Percentiles rank a stretch among this genome's conserved stretches.
Conservation (phyloP, 2,797 vertebrate genomes). For the Xyrichtys novacula region DNA sequence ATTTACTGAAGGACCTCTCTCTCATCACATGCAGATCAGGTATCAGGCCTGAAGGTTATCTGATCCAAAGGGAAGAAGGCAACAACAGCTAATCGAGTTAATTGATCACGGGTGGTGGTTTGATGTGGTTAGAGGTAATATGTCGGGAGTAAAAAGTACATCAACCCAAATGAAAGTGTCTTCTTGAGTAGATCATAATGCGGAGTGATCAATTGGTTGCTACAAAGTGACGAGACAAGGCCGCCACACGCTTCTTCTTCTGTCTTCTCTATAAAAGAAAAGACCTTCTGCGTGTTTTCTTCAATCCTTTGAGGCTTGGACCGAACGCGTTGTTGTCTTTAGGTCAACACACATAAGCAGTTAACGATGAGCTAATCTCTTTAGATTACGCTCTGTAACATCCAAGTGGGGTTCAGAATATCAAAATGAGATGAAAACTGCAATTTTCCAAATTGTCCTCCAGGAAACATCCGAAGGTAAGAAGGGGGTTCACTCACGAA, state of each 20-base stretch:
- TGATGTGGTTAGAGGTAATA: no score
- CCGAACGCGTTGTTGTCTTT: not conserved
- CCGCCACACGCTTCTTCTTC: not conserved
- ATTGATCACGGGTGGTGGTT: no score
- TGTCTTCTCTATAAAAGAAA: not conserved
- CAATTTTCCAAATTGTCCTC: conserved; percentile 13
- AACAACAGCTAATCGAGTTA: no score
- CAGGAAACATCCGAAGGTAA: conserved; percentile 25
- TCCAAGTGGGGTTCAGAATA: not conserved
- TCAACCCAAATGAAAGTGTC: no score
- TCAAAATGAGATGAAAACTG: conserved; percentile 1
- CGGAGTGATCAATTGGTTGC: no score
- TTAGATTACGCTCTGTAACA: conserved; percentile 1
- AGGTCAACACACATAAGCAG: not conserved
- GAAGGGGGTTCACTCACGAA: conserved; percentile 36
- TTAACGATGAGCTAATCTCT: conserved; percentile 3
- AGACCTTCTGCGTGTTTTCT: not conserved
- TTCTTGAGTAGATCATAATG: no score
- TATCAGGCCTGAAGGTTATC: no score
- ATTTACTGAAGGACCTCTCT: no score
- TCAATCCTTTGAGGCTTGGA: not conserved
- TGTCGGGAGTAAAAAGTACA: no score
- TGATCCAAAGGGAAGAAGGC: no score
- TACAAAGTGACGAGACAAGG: not conserved
- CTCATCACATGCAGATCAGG: no score